These are phyloP conservation scores for Matsumyia berberina DNA, from an alignment of 2,888 invertebrate genomes.

Conservation along the genomic window DNA sequence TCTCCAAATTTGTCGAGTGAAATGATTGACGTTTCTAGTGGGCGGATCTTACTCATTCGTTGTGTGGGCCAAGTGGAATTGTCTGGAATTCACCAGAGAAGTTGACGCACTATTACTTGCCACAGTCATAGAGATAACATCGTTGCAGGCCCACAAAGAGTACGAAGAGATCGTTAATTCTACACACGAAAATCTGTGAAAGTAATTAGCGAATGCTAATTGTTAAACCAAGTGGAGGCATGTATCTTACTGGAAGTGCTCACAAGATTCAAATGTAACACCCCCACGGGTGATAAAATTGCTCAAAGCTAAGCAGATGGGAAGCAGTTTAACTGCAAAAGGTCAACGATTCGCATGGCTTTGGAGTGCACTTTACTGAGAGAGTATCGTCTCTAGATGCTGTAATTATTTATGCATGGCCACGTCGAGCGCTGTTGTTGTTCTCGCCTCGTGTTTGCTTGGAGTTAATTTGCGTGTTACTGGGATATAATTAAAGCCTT, in stretches of 20 bases:
- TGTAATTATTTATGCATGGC: conserved; percentile 15
- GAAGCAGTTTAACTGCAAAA: conserved; percentile 13
- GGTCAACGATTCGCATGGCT: conserved; percentile 21
- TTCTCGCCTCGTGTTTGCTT: background rate
- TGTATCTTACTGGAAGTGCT: conserved; percentile 1
- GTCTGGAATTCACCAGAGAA: conserved; percentile 42
- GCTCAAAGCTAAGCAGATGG: background rate
- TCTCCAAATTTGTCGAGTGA: conserved; percentile 32
- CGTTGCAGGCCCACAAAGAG: conserved; percentile 3
- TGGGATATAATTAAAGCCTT: conserved; percentile 25
- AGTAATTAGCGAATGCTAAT: conserved; percentile 31
- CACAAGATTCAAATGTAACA: background rate
- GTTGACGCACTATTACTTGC: background rate
- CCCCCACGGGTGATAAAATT: conserved; percentile 2
- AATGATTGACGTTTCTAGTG: conserved; percentile 27
- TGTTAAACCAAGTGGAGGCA: conserved; percentile 4
- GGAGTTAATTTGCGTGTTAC: conserved; percentile 19
- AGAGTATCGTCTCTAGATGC: background rate
- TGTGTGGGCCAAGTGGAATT: conserved; percentile 40
- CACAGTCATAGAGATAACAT: background rate
- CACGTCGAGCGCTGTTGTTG: background rate
- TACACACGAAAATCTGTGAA: conserved; percentile 14
- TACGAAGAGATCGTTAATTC: background rate
- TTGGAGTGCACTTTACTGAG: conserved; percentile 11
- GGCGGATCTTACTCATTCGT: conserved; percentile 44